phyloP scores from a whole-genome alignment of 2,888 invertebrate genomes.

The Caradrina kadenii region DNA sequence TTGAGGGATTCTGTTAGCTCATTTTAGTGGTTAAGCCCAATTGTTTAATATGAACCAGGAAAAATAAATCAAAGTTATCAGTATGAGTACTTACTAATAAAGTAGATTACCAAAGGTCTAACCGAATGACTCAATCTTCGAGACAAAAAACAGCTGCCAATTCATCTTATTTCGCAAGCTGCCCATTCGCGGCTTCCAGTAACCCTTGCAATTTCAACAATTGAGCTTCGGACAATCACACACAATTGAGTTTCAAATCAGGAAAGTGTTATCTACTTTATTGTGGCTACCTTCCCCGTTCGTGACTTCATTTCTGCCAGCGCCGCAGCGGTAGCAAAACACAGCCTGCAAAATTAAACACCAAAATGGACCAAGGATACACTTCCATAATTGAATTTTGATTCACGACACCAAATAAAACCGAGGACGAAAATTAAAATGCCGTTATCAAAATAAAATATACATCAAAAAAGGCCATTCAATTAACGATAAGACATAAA shows the following conservation, averaged over 20 bases:
- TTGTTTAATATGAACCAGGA: conserved; percentile 3
- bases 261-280: conserved; percentile 71
- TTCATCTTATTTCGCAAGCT: conserved; percentile 54
- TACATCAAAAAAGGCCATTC: conserved; percentile 67
- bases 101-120: conserved; percentile 14
- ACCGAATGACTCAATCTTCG: conserved; percentile 52
- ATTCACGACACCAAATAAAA: conserved; percentile 54
- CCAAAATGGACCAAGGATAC: conserved; percentile 31
- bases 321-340: conserved; percentile 54
- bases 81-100: conserved; percentile 20
- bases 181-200: conserved; percentile 54
- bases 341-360: conserved; percentile 58
- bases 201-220: conserved; percentile 64
- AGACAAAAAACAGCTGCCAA: conserved; percentile 53
- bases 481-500: conserved; percentile 76
- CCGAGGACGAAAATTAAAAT: conserved; percentile 49
- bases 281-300: conserved; percentile 67
- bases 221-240: conserved; percentile 69
- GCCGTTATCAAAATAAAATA: conserved; percentile 54
- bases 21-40: not conserved
- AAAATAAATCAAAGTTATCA: conserved; percentile 25
- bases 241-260: conserved; percentile 73
- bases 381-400: conserved; percentile 56
- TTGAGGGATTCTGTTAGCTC: not conserved
- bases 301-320: conserved; percentile 65